Base-by-base conservation (phyloP, 2,113 vertebrate genomes). In the Beaufortia kweichowensis region DNA sequence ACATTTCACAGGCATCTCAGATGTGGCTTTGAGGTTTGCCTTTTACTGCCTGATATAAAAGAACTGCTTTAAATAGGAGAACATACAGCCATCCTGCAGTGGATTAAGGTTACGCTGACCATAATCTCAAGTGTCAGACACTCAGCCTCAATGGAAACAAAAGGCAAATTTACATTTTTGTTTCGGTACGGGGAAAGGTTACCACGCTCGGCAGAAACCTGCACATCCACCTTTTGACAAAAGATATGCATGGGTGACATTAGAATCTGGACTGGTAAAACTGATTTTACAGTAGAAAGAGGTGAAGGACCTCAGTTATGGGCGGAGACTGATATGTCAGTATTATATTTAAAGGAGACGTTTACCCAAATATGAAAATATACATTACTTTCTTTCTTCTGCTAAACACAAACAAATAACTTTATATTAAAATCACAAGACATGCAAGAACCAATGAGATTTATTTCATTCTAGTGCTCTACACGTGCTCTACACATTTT, bases 91-190 rank as follows among this genome's bases (percentile, higher is more conserved):
- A 73, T 81, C 88, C 87, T 86, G 88, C 87, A 90, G 90, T 90
- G 88, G 90, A 93, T 94, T 92, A 93, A 82, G 78, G 79, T 89
- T 85, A 91, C 92, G 86, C 85, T 88, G 85, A 91, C 87, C 87
- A 85, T 88, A 92, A 87, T 88, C 90, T 84, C 79, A 11, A 43
- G 80, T 89, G 91, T 91, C 90, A 92, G 88, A 85, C 70, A 0
- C 56, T 75, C 78, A 75, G 68, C 78, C 79, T 85, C 53, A 78
- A 80, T 73, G 70, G 73, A 87, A 88, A 88, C 80, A 83, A 87
- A 86, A 79, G 83, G 64, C 67, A 81, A 29, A 71, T 53, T 21
- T 63, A 79, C 78, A 82, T 85, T 84, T 89, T 81, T 64, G 82
- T 85, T 43, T 69, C 66, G 53, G 43, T 46, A 12, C 23, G 67